Base-by-base conservation (phyloP, 2,888 invertebrate species). In the Girardia tigrina region DNA sequence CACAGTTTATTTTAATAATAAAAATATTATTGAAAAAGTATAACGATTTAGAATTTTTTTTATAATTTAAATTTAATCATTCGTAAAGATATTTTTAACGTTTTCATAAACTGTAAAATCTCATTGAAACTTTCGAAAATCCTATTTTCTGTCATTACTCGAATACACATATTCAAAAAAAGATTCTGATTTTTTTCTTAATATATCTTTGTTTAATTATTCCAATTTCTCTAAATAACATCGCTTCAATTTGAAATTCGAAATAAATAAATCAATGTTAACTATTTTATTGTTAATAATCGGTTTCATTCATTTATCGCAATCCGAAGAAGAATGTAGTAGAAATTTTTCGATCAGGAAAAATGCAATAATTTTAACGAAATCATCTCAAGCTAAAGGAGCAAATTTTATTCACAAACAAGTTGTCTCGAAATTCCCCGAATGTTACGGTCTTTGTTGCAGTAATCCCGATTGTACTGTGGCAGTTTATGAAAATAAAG, bases 401-500 rank as follows among this genome's bases (percentile, higher is more conserved):
- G 73, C 73, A 16, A 8, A 36, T 6, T 73, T 73, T 36, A 27
- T 73, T 73, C 73, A 36, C 23, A 29, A 28, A 26, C 73, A 73
- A 73, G 29, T 29, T 26, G 36, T 36, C 20, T 73, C 73, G 4
- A 29, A 2, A 16, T 28, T 73, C 16, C 8, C 28, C n/a, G 73
- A 73, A 23, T 73, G 73, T 29, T 73, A 73, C 36, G 28, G 36
- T 16, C 23, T 73, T 29, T 73, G 73, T 29, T 73, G 73, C 23
- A 73, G 73, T 73, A 73, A 29, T 29, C 29, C 14, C 2, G 36
- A 36, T 29, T 73, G 73, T 36, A 73, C 73, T 36, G 73, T 73
- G 29, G 28, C 73, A 29, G 73, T 73, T 69, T 73, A 73, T 36
- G 73, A 73, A 73, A 73, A 73, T 29, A 73, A 73, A 36, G 73